Conservation (phyloP, 2,113 vertebrate genomes). For the Scalopus aquaticus region DNA sequence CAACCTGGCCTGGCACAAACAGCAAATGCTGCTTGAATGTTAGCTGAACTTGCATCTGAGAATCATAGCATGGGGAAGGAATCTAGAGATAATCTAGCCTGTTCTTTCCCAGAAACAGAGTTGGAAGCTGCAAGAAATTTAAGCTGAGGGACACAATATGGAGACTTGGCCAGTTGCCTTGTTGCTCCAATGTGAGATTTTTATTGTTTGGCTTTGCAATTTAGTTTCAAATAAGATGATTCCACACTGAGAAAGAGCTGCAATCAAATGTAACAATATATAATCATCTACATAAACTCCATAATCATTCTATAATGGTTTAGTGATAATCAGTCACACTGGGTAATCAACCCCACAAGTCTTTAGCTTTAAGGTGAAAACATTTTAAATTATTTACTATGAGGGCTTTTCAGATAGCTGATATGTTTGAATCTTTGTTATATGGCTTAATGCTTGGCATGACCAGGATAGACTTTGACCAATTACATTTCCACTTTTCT, state of each 20-base stretch:
- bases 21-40: neutral
- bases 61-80: neutral
- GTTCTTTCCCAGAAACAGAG: conserved; percentile 19
- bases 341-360: neutral
- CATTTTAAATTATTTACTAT: neutral
- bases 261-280: neutral
- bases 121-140: neutral
- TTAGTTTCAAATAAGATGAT: neutral
- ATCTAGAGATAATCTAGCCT: neutral
- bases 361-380: neutral
- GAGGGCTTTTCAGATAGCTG: neutral
- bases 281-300: neutral
- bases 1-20: neutral
- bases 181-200: conserved; percentile 25
- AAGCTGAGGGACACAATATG: neutral
- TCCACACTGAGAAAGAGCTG: neutral
- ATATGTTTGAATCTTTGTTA: neutral
- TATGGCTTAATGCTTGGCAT: neutral
- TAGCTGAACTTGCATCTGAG: conserved; percentile 24
- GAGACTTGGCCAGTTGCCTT: neutral
- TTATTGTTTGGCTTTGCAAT: neutral
- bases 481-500: neutral
- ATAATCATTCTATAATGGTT: neutral
- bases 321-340: neutral
- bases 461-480: neutral